Base-by-base conservation (phyloP, 2,113 vertebrate genomes). In the Saguinus midas region DNA sequence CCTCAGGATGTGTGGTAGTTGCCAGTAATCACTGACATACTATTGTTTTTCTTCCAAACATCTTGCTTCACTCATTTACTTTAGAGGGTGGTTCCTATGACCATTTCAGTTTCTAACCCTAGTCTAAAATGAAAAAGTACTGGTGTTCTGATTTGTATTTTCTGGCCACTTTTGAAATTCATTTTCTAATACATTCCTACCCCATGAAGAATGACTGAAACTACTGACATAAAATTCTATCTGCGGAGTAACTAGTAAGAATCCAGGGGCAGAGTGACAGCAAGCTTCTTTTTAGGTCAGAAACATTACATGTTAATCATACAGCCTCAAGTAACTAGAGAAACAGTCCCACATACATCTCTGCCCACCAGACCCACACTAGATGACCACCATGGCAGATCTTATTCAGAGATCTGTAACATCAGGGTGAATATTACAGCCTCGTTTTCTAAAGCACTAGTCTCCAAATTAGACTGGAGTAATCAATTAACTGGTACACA, bases 121-220 rank as follows among this genome's bases (percentile, higher is more conserved):
- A 55, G 7, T 94, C 75, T 86, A 82, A 94, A 83, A 91, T 61
- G 50, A 88, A 20, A 6, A 14, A 57, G 37, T 35, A 58, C 17
- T 45, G 9, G n/a, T 40, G 80, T 76, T 29, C 4, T 75, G n/a
- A 76, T 68, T 78, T 87, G 5, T 40, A n/a, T 13, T 79, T 93
- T 43, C 66, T 85, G 57, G 57, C 37, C 64, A 61, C 43, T 85
- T 93, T 13, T 37, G 66, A 95, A 97, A 93, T 83, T 79, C 43
- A 93, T 61, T 72, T 76, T 52, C n/a, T 43, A 16, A 55, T 55
- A 11, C 0, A 21, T 40, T 16, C 45, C 50, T 79, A 73, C 14
- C 45, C 64, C 58, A 86, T 45, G 48, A 92, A 89, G 84, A 86
- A 90, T 45, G 29, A 85, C 29, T 75, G 27, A 94, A 90, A 88